Conservation (phyloP, 2,797 vertebrate species). For the Tamandua tetradactyla region DNA sequence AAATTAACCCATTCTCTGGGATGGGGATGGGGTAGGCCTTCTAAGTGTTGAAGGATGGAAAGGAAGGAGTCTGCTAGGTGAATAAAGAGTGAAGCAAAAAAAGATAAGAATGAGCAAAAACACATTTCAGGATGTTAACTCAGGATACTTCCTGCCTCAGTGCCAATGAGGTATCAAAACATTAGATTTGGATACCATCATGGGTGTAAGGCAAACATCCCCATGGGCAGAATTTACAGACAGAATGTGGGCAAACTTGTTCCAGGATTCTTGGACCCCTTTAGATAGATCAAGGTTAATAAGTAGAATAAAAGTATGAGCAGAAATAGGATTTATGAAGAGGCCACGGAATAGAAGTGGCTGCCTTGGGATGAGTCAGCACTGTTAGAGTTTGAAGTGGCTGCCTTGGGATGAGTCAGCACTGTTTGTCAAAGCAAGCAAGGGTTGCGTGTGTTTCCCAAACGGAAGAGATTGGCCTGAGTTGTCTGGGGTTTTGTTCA, state of each 20-base stretch:
- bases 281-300: neutral
- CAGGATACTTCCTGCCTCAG: neutral
- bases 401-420: neutral
- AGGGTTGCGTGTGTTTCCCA: neutral
- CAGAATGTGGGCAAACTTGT: neutral
- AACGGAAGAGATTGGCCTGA: neutral
- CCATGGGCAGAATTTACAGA: neutral
- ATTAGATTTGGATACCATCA: neutral
- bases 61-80: neutral
- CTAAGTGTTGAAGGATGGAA: neutral
- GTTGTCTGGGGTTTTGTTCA: neutral
- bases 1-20: neutral
- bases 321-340: neutral
- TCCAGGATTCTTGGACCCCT: neutral
- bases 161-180: neutral
- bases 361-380: neutral
- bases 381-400: neutral
- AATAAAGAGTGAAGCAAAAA: neutral
- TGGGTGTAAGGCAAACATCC: neutral
- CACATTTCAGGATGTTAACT: neutral
- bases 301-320: neutral
- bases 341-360: neutral
- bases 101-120: neutral
- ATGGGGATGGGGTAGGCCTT: neutral
- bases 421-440: neutral